Evolutionary conservation across 2,888 invertebrate species (phyloP).

Genomic region (Peribatodes rhomboidaria): DNA sequence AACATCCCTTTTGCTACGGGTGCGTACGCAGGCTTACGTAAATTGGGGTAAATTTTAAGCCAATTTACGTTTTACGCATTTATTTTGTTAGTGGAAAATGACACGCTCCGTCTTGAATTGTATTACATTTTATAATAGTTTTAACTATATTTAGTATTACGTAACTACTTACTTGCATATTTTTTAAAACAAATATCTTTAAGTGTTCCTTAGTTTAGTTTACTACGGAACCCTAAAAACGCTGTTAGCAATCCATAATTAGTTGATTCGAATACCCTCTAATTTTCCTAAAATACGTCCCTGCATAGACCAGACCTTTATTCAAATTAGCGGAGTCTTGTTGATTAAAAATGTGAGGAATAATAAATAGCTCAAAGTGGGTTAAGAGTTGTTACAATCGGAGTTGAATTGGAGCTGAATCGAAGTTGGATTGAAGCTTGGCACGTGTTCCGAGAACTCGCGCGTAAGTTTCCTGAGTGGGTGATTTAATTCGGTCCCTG

Average conservation of each 20-base stretch:
- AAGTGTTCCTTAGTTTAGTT: too few relatives aligned
- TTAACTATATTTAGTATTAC: too few relatives aligned
- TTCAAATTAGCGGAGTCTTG: conserved; percentile 70
- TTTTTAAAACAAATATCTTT: too few relatives aligned
- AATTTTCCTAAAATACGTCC: conserved; percentile 4
- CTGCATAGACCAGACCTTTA: conserved; percentile 56
- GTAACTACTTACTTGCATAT: too few relatives aligned
- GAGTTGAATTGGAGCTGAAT: conserved; percentile 18
- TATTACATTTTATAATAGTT: too few relatives aligned
- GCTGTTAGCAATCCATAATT: too few relatives aligned
- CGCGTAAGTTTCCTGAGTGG: conserved; percentile 40
- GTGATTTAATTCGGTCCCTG: conserved; percentile 19
- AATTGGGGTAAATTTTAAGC: not conserved
- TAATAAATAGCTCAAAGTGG: conserved; percentile 49
- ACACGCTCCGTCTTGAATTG: not conserved
- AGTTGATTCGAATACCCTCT: too few relatives aligned
- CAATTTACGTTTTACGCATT: not conserved
- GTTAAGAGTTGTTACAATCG: conserved; percentile 35
- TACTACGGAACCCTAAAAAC: too few relatives aligned
- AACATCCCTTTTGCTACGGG: conserved; percentile 57
- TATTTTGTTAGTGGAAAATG: not conserved
- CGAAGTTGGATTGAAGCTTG: conserved; percentile 39
- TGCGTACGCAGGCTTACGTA: not conserved
- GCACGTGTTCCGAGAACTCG: conserved; percentile 38
- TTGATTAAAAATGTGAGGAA: conserved; percentile 75